Evolutionary conservation across 37 sponge, comb jelly and placozoan genomes (phyloP).

Genomic region (Eunapius fragilis): DNA sequence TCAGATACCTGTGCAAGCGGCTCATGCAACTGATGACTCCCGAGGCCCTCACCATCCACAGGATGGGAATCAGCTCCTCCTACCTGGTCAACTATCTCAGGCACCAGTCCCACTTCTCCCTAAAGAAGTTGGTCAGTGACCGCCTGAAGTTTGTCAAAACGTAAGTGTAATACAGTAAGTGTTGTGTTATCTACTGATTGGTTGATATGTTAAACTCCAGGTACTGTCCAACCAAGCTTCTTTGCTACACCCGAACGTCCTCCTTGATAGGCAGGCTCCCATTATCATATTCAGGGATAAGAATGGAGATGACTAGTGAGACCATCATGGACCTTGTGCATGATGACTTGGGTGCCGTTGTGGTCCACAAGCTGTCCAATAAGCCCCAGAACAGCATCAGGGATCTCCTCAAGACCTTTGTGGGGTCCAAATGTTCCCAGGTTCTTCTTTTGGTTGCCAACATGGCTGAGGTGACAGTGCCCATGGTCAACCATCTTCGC

Average conservation of each 20-base stretch:
- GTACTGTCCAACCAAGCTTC: slow-evolving; percentile 63
- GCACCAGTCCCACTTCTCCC: slow-evolving; percentile 82
- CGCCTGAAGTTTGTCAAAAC: background rate
- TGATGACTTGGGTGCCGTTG: background rate
- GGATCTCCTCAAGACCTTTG: slow-evolving; percentile 47
- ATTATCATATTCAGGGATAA: slow-evolving; percentile 28
- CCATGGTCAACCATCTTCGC: slow-evolving; percentile 79
- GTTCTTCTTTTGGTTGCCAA: slow-evolving; percentile 49
- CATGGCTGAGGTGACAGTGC: slow-evolving; percentile 57
- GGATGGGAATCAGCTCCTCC: slow-evolving; percentile 50
- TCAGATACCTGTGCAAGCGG: slow-evolving; percentile 45
- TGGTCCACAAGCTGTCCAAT: background rate
- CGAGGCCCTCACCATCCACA: slow-evolving; percentile 64
- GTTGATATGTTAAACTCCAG: background rate
- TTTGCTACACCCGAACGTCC: slow-evolving; percentile 87
- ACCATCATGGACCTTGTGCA: background rate
- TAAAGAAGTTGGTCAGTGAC: slow-evolving; percentile 57
- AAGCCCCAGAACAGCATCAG: background rate
- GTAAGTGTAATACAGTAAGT: background rate
- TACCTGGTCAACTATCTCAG: slow-evolving; percentile 77
- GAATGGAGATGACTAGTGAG: background rate
- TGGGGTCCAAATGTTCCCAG: slow-evolving; percentile 34
- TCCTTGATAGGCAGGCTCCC: slow-evolving; percentile 77
- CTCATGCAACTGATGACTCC: slow-evolving; percentile 81
- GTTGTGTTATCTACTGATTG: background rate